Conservation (phyloP, 2,888 invertebrate genomes). For the Apotomis turbidana region DNA sequence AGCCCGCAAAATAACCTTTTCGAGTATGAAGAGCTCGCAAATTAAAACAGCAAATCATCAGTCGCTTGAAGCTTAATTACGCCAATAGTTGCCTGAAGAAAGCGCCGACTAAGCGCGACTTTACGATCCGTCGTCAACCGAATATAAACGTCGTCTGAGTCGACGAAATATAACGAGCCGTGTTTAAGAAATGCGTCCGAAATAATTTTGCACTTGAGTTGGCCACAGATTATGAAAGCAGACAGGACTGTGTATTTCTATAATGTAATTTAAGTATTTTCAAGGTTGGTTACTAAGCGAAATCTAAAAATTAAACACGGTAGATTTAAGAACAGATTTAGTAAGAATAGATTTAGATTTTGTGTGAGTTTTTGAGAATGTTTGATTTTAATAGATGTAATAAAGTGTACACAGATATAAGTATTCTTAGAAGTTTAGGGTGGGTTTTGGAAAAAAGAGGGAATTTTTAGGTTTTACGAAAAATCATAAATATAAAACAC, state of each 20-base stretch:
- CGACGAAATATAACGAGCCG: conserved; percentile 47
- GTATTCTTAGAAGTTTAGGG: no score
- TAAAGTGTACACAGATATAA: no score
- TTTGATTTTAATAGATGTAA: no score
- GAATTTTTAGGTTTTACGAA: no score
- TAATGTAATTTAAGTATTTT: not conserved
- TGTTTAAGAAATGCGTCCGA: conserved; percentile 59
- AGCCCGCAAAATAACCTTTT: conserved; percentile 1
- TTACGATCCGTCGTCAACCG: conserved; percentile 5
- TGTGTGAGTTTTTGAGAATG: no score
- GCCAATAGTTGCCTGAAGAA: conserved; percentile 16
- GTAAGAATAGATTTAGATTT: no score
- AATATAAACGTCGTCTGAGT: conserved; percentile 18
- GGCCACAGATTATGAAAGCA: conserved; percentile 29
- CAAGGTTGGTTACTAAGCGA: no score
- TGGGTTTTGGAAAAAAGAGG: no score
- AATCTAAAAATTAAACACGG: no score
- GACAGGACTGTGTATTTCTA: not conserved
- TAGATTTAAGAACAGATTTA: no score
- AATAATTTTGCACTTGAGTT: conserved; percentile 55
- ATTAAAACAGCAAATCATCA: conserved; percentile 18
- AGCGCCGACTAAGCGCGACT: conserved; percentile 20
- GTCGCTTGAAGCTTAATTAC: conserved; percentile 10
- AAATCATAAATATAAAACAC: no score
- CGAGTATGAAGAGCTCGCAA: not conserved